Percentiles rank a stretch among this genome's conserved stretches.
These are phyloP conservation scores for Parochlus steinenii DNA, from an alignment of 2,888 invertebrate species.

Conservation along the genomic window DNA sequence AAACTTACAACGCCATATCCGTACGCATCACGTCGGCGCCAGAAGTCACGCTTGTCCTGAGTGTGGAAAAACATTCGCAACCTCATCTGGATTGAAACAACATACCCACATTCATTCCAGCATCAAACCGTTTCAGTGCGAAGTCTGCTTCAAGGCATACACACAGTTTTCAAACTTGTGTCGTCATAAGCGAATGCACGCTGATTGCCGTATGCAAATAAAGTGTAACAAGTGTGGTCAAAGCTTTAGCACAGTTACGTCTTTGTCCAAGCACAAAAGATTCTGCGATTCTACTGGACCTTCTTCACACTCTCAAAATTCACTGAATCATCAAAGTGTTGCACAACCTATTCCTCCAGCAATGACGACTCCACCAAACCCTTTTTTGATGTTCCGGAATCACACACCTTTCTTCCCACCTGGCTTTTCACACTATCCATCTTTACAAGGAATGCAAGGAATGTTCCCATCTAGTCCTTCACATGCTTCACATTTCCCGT, in stretches of 20 bases:
- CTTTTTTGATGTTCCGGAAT: conserved; percentile 56
- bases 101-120: conserved; percentile 98
- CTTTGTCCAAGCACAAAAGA: conserved; percentile 86
- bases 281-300: conserved; percentile 72
- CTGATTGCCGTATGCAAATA: conserved; percentile 82
- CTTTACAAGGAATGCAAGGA: conserved; percentile 34
- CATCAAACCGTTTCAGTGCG: conserved; percentile 93
- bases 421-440: conserved; percentile 41
- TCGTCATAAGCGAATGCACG: conserved; percentile 98
- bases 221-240: conserved; percentile 91
- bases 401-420: conserved; percentile 48
- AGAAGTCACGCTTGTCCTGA: conserved; percentile 94
- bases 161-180: conserved; percentile 99
- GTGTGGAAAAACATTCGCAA: conserved; percentile 97
- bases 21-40: conserved; percentile 88
- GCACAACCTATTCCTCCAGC: conserved; percentile 23
- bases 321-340: conserved; percentile 13
- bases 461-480: conserved; percentile 38
- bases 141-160: conserved; percentile 94
- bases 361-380: conserved; percentile 37
- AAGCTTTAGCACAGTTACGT: conserved; percentile 80
- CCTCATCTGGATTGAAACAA: conserved; percentile 94
- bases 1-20: conserved; percentile 91
- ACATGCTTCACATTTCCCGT: conserved; percentile 29
- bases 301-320: conserved; percentile 12